phyloP scores from a whole-genome alignment of 2,797 vertebrate species.

The Rhinichthys osculus region DNA sequence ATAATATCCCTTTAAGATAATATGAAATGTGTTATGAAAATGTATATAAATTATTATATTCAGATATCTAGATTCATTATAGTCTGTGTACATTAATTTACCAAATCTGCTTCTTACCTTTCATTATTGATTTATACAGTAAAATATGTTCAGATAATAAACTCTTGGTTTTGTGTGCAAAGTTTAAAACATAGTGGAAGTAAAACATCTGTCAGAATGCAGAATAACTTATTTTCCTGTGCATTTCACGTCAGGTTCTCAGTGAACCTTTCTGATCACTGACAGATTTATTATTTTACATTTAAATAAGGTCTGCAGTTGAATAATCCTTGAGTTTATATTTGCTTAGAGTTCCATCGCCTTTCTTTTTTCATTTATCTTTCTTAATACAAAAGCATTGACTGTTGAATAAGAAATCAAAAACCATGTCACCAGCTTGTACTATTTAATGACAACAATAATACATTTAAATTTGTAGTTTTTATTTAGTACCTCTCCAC shows the following conservation, averaged over 20 bases:
- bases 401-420: background rate
- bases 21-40: constrained; percentile 40
- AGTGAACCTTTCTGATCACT: constrained; percentile 30
- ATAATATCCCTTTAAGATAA: constrained; percentile 22
- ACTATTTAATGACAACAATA: constrained; percentile 6
- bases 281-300: constrained; percentile 35
- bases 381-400: constrained; percentile 6
- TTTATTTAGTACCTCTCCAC: constrained; percentile 18
- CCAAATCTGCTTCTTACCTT: background rate
- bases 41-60: background rate
- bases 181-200: background rate
- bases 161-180: background rate
- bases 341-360: background rate
- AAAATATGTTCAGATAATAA: constrained; percentile 29
- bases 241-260: constrained; percentile 6
- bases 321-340: background rate
- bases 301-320: constrained; percentile 1
- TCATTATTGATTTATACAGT: constrained; percentile 28
- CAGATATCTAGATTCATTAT: background rate
- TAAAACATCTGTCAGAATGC: constrained; percentile 38
- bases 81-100: background rate
- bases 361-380: background rate
- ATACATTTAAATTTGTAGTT: background rate
- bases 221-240: background rate
- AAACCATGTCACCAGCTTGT: constrained; percentile 10